Evolutionary conservation across 2,888 invertebrate species (phyloP).

Genomic region (Toxonevra muliebris): DNA sequence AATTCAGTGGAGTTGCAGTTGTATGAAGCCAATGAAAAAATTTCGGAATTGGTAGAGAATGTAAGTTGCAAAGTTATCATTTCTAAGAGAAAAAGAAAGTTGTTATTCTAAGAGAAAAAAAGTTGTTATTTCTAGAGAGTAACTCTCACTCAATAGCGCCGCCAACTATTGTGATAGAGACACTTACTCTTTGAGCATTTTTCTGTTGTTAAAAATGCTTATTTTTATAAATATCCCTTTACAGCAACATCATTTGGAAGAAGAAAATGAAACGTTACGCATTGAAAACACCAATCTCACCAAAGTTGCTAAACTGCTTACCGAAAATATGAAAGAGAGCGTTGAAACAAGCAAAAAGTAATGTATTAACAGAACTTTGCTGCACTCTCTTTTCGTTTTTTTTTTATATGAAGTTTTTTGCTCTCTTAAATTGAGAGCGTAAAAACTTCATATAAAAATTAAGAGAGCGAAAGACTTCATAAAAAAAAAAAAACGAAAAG

Average conservation of each 20-base stretch:
- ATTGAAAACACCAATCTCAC: conserved; percentile 62
- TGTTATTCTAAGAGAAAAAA: too few relatives aligned
- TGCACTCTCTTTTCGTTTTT: too few relatives aligned
- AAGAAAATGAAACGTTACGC: conserved; percentile 62
- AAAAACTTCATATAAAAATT: background rate
- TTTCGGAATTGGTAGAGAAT: conserved; percentile 62
- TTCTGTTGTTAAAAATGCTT: background rate
- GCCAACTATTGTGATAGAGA: too few relatives aligned
- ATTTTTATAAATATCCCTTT: background rate
- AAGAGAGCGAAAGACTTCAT: too few relatives aligned
- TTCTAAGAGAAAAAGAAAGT: background rate
- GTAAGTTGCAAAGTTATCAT: conserved; percentile 45
- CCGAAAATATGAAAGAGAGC: conserved; percentile 64
- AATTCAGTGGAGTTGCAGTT: conserved; percentile 61
- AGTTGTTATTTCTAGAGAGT: too few relatives aligned
- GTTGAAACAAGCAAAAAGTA: conserved; percentile 64
- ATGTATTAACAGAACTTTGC: too few relatives aligned
- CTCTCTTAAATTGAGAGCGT: too few relatives aligned
- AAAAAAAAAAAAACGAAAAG: too few relatives aligned
- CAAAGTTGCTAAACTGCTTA: conserved; percentile 62
- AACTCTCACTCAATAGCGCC: too few relatives aligned
- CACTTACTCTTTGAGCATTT: background rate
- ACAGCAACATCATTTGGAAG: conserved; percentile 63
- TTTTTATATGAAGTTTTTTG: too few relatives aligned
- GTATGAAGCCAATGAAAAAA: conserved; percentile 65